Percentiles rank a stretch among this genome's conserved stretches.
These are phyloP conservation scores for Carabus problematicus DNA, from an alignment of 2,888 invertebrate genomes.

Conservation along the genomic window DNA sequence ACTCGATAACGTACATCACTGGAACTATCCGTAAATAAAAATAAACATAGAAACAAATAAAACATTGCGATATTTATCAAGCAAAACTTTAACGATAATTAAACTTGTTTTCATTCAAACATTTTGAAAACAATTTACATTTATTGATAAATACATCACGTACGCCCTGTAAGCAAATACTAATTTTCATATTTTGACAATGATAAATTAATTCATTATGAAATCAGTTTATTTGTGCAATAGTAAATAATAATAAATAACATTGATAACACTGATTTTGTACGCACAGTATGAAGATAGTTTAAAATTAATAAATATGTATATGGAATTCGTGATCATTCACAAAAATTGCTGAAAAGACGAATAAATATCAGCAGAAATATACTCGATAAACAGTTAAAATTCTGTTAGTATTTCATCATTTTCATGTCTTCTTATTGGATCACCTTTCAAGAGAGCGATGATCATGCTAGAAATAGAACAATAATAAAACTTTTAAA, in stretches of 20 bases:
- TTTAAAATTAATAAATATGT: too few relatives aligned
- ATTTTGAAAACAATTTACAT: too few relatives aligned
- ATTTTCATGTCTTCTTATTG: slow-evolving; percentile 72
- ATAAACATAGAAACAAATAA: slow-evolving; percentile 16
- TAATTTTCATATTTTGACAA: too few relatives aligned
- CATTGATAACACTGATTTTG: too few relatives aligned
- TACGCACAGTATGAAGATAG: too few relatives aligned
- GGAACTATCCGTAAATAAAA: slow-evolving; percentile 3
- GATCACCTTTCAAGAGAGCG: slow-evolving; percentile 80
- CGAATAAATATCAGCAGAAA: neutral
- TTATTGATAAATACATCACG: too few relatives aligned
- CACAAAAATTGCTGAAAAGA: slow-evolving; percentile 1
- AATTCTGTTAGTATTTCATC: slow-evolving; percentile 66
- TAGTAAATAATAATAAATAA: too few relatives aligned
- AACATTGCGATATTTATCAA: slow-evolving; percentile 2
- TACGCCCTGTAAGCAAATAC: too few relatives aligned
- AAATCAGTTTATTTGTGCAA: too few relatives aligned
- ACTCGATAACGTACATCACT: neutral
- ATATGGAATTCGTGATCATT: too few relatives aligned
- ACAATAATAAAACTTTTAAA: slow-evolving; percentile 16
- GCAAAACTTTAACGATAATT: slow-evolving; percentile 3
- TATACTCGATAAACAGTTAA: slow-evolving; percentile 53
- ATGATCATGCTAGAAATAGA: slow-evolving; percentile 75
- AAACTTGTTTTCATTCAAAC: neutral
- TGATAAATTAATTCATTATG: too few relatives aligned